Evolutionary conservation across 2,797 vertebrate genomes (phyloP).

Genomic region (Poecilia picta): DNA sequence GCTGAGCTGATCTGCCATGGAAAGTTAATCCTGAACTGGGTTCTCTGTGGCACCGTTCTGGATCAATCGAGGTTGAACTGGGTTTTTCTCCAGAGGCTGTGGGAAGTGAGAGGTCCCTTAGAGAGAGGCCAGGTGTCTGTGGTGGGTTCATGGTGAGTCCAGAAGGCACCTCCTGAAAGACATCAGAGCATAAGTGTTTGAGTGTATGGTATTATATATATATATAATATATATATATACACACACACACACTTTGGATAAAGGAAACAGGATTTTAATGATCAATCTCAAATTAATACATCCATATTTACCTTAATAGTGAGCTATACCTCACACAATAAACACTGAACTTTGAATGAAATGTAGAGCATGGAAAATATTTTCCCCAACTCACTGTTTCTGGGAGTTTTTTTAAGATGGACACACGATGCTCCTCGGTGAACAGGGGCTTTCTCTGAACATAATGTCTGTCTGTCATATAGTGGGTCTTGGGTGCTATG

Average conservation of each 20-base stretch:
- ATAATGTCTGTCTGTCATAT: conserved; percentile 66
- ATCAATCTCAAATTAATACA: background rate
- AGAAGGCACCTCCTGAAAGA: conserved; percentile 35
- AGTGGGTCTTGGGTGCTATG: conserved; percentile 64
- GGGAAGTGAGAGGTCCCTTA: conserved; percentile 26
- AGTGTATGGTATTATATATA: background rate
- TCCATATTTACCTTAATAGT: background rate
- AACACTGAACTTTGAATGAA: background rate
- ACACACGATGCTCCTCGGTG: conserved; percentile 38
- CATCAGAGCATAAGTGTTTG: background rate
- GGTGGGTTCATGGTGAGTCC: conserved; percentile 17
- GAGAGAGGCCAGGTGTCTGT: conserved; percentile 22
- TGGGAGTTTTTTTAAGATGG: conserved; percentile 69
- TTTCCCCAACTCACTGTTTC: conserved; percentile 53
- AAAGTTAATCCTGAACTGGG: conserved; percentile 8
- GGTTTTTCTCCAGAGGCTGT: conserved; percentile 43
- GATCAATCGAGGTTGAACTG: conserved; percentile 34
- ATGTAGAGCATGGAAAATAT: too few relatives aligned
- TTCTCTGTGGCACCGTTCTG: conserved; percentile 46
- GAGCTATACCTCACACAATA: background rate
- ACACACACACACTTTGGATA: background rate
- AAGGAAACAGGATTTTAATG: background rate
- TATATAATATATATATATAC: background rate
- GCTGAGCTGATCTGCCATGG: conserved; percentile 24
- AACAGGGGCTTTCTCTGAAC: conserved; percentile 62